Base-by-base conservation (phyloP, 2,797 vertebrate genomes). In the Cygnus olor region DNA sequence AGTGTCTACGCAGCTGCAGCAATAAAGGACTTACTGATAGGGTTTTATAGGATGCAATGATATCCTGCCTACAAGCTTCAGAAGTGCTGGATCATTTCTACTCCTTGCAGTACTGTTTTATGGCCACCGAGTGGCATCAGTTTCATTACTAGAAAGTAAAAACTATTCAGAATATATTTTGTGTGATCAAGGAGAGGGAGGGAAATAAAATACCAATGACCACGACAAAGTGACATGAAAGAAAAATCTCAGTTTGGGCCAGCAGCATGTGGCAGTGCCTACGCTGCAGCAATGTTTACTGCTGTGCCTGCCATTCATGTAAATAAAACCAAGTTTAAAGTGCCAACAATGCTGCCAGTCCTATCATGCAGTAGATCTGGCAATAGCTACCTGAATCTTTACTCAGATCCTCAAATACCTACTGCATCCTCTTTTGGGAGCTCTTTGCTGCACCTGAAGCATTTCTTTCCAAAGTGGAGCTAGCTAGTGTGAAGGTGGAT, bases 121-220 rank as follows among this genome's bases (percentile, higher is more conserved):
- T 81, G 66, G 53, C 96, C 96, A 97, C 95, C 14, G 32, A 74
- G 96, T 77, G 97, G 96, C 95, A 94, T 88, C 71, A n/a, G 13
- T 73, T 85, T 93, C 93, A 90, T 65, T 92, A 68, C 53, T 74
- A 66, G 82, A 57, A 94, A 84, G 60, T n/a, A 34, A 24, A 42
- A 88, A 77, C n/a, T n/a, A 5, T 47, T 80, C 80, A 4, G 32
- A 14, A 20, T 40, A 6, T 16, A 25, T 74, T 25, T 1, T 44
- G 2, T 7, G 16, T 38, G 21, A 27, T 40, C 36, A 14, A 49
- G 38, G 11, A 36, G 18, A 40, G 8, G 6, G 16, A 65, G 51
- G 40, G 24, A 68, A 73, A 45, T 34, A 11, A 71, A 80, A 25
- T 16, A 22, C 9, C 78, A 70, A n/a, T 51, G n/a, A 36, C 38